Base-by-base conservation (phyloP, 1,140 invertebrate genomes). In the Drosophila ercepeae region DNA sequence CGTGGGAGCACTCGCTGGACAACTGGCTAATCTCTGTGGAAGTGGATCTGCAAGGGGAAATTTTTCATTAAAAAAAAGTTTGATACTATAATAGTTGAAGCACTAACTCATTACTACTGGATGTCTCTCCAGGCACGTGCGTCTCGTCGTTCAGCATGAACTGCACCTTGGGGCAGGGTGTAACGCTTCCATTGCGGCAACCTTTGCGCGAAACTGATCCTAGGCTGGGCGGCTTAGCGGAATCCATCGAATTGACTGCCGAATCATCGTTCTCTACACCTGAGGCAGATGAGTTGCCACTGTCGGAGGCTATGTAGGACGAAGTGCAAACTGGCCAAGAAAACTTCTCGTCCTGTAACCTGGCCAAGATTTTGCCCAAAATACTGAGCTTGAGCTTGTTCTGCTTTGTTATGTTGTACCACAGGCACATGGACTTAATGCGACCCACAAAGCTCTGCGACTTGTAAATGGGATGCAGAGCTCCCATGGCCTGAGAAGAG, bases 381-480 rank as follows among this genome's bases (percentile, higher is more conserved):
- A 96, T 95, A 71, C 95, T 92, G 41, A 98, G 91, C 88, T 96
- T 97, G 18, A 97, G 92, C 67, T 95, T 94, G 90, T 97, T 94
- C 83, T 97, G 95, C 86, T 94, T 94, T 0, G 95, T 97, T 91
- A 97, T 96, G 90, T 98, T 98, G 83, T 96, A 96, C 97, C 97
- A 98, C 3, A 97, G 92, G 88, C 95, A 97, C 93, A 98, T 95
- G 4, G 96, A 95, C 92, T 94, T 95, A 4, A 96, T 93, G 75
- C 94, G 92, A 1, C 92, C 93, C 8, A 93, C 93, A 89, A 97
- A 97, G 53, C 94, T 92, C 18, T 92, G 78, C 65, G 93, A 94
- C 61, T 93, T 94, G 78, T 96, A 97, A 4, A 95, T 90, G 1
- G 95, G 95, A 92, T 96, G 96, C 53, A 96, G 93, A 6, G 92